A percentile compares a stretch with the other conserved stretches of the same genome.
phyloP scores from a whole-genome alignment of 2,797 vertebrate species.

The Notamacropus eugenii region DNA sequence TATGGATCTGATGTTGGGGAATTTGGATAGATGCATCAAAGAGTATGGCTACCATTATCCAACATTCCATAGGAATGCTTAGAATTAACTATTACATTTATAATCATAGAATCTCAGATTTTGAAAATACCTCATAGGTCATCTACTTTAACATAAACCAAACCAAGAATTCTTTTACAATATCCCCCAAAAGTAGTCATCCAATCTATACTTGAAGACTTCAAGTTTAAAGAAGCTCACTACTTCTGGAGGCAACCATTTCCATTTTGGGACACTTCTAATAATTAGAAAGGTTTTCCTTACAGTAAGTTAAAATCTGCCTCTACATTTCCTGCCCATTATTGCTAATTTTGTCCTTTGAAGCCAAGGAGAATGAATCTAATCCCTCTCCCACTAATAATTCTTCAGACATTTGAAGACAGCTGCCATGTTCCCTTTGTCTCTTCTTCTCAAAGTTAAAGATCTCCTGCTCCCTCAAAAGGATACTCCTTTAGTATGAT shows the following conservation, averaged over 20 bases:
- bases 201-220: not conserved
- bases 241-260: not conserved
- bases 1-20: not conserved
- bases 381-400: not conserved
- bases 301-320: not conserved
- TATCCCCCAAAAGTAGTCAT: not conserved
- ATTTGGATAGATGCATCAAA: not conserved
- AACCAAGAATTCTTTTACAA: not conserved
- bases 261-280: not conserved
- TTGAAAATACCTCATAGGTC: not conserved
- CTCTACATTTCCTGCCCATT: not conserved
- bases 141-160: not conserved
- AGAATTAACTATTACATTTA: not conserved
- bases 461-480: not conserved
- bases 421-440: not conserved
- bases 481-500: not conserved
- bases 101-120: not conserved
- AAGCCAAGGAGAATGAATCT: not conserved
- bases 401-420: not conserved
- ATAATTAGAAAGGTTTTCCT: not conserved
- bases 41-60: not conserved
- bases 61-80: not conserved
- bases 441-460: not conserved
- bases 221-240: not conserved
- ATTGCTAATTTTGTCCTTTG: not conserved